phyloP scores from a whole-genome alignment of 2,888 invertebrate species.

The Magallana nippona region DNA sequence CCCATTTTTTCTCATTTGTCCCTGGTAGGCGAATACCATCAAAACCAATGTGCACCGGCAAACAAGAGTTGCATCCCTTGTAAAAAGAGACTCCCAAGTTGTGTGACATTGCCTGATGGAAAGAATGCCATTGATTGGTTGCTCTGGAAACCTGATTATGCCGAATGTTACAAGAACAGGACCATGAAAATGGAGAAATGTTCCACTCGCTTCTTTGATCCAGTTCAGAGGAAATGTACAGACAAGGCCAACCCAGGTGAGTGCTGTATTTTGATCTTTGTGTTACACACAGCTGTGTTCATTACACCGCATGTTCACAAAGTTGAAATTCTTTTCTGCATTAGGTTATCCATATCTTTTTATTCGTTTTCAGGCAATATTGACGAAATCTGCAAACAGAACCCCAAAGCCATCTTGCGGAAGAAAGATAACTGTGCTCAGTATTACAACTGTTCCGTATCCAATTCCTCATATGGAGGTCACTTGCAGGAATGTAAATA shows the following conservation, averaged over 20 bases:
- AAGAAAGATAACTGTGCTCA: constrained; percentile 52
- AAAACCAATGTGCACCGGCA: constrained; percentile 54
- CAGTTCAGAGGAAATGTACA: constrained; percentile 55
- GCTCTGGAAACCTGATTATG: constrained; percentile 55
- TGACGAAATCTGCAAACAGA: constrained; percentile 50
- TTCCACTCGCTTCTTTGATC: constrained; percentile 62
- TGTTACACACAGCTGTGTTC: too few relatives aligned
- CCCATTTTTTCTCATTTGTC: too few relatives aligned
- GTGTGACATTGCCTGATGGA: constrained; percentile 59
- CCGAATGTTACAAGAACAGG: constrained; percentile 57
- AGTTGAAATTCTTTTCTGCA: not conserved
- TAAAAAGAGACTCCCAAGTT: constrained; percentile 56
- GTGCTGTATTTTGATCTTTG: not conserved
- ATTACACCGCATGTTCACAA: too few relatives aligned
- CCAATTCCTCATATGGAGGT: constrained; percentile 41
- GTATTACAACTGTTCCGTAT: constrained; percentile 47
- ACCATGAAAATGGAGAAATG: constrained; percentile 56
- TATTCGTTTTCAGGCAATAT: constrained; percentile 50
- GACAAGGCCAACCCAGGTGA: constrained; percentile 51
- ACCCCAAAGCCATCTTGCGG: constrained; percentile 51
- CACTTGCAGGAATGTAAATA: constrained; percentile 54
- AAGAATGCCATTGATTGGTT: constrained; percentile 52
- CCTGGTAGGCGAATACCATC: constrained; percentile 59
- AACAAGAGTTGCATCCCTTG: constrained; percentile 56
- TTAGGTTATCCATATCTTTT: not conserved